phyloP scores from a whole-genome alignment of 2,888 invertebrate species.

The Agrotis exclamationis region DNA sequence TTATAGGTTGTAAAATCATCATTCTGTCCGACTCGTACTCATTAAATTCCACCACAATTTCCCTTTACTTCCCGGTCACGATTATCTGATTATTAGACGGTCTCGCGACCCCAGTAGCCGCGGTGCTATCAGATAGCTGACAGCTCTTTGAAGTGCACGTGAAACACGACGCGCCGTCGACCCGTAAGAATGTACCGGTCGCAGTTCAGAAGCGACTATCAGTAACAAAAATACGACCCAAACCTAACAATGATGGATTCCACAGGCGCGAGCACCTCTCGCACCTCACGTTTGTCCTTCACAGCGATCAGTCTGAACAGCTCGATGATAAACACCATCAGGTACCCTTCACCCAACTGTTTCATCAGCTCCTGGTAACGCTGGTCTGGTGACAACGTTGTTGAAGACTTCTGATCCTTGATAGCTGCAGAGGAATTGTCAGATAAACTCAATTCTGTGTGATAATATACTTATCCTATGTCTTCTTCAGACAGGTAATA shows the following conservation, averaged over 20 bases:
- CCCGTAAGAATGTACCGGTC: no score
- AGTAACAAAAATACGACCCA: not conserved
- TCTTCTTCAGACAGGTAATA: no score
- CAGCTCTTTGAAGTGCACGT: no score
- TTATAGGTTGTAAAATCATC: no score
- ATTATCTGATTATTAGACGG: no score
- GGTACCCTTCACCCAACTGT: not conserved
- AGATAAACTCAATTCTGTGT: not conserved
- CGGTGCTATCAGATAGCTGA: no score
- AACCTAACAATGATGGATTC: constrained; percentile 3
- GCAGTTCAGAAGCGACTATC: not conserved
- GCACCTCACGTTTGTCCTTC: not conserved
- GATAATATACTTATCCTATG: no score
- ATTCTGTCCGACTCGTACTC: no score
- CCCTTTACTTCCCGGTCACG: no score
- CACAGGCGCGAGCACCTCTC: not conserved
- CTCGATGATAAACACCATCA: constrained; percentile 7
- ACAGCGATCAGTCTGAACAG: constrained; percentile 16
- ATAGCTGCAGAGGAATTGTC: not conserved
- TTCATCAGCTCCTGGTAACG: constrained; percentile 23
- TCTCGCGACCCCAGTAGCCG: no score
- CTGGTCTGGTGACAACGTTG: not conserved
- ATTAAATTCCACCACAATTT: no score
- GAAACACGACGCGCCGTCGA: no score
- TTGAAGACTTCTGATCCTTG: not conserved